These are phyloP conservation scores for Cyprinella venusta DNA, from an alignment of 2,797 vertebrate species.

Conservation along the genomic window DNA sequence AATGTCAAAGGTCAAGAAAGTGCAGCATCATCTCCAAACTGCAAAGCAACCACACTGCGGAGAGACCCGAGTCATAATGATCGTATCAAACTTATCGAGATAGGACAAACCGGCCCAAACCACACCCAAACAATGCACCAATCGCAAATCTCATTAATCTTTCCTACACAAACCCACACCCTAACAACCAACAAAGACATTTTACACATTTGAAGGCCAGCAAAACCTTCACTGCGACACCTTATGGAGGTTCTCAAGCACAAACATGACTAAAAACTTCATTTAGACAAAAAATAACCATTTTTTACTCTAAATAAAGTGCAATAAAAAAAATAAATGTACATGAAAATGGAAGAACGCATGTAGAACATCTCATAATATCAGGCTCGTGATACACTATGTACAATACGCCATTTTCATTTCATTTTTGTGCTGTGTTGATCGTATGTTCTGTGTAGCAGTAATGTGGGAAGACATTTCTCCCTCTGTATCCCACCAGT, in stretches of 20 bases:
- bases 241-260: background rate
- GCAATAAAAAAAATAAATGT: background rate
- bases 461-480: slow-evolving; percentile 14
- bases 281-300: background rate
- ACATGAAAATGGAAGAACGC: background rate
- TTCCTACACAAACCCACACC: background rate
- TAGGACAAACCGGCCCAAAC: slow-evolving; percentile 4
- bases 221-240: background rate
- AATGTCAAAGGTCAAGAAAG: slow-evolving; percentile 58
- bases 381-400: background rate
- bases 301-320: background rate
- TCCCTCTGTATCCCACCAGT: slow-evolving; percentile 30
- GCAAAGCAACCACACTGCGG: slow-evolving; percentile 23
- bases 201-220: background rate
- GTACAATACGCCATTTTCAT: background rate
- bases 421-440: background rate
- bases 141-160: slow-evolving; percentile 12
- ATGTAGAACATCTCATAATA: background rate
- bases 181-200: background rate
- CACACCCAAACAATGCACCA: slow-evolving; percentile 42
- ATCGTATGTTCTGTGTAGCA: background rate
- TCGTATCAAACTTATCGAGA: background rate
- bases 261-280: background rate
- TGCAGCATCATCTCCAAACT: slow-evolving; percentile 44
- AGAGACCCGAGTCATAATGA: background rate